Percentiles rank a stretch among this genome's conserved stretches.
Conservation (phyloP, 1,140 invertebrate genomes). For the Amyelois transitella region DNA sequence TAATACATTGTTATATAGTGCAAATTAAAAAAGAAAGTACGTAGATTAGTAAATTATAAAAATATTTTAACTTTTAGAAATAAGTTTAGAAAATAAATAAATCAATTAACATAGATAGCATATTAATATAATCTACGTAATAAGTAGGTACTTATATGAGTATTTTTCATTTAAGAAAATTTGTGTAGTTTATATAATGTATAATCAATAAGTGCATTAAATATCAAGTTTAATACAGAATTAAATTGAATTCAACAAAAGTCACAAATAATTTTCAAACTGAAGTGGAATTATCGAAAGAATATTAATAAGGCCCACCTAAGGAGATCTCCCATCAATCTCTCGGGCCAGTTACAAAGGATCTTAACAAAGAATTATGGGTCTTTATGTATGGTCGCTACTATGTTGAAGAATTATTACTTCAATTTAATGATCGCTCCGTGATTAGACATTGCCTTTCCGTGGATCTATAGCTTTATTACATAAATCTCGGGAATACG, state of each 20-base stretch:
- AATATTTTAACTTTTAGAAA: too few species aligned
- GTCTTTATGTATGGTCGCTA: conserved; percentile 57
- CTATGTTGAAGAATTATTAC: conserved; percentile 67
- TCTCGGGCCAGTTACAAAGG: conserved; percentile 50
- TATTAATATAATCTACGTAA: too few species aligned
- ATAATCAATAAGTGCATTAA: not conserved
- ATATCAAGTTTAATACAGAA: not conserved
- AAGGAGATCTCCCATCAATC: conserved; percentile 64
- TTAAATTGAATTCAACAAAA: conserved; percentile 20
- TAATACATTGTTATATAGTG: too few species aligned
- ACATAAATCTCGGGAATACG: conserved; percentile 54
- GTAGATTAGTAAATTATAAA: too few species aligned
- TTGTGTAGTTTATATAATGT: too few species aligned
- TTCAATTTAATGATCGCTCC: conserved; percentile 55
- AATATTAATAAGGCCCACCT: conserved; percentile 61
- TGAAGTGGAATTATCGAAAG: conserved; percentile 45
- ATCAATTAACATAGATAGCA: too few species aligned
- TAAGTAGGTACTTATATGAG: too few species aligned
- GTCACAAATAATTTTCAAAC: conserved; percentile 26
- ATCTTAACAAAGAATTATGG: conserved; percentile 62
- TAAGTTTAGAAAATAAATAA: too few species aligned
- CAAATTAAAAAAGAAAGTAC: too few species aligned
- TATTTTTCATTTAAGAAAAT: too few species aligned
- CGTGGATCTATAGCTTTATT: conserved; percentile 47
- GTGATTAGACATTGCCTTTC: conserved; percentile 65